Base-by-base conservation (phyloP, 1,140 invertebrate species). In the Drosophila varians region DNA sequence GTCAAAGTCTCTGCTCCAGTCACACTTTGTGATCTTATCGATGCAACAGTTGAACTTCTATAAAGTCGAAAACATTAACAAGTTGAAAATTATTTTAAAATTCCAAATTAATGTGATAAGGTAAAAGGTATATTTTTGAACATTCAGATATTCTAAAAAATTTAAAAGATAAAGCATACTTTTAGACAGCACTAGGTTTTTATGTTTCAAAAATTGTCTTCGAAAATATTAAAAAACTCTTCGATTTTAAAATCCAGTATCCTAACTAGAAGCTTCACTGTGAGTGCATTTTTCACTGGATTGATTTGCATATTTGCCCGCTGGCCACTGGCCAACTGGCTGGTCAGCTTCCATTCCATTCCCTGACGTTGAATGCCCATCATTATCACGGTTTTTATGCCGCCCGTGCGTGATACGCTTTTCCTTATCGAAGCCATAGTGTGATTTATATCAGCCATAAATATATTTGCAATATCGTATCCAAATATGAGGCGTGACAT, bases 311-410 rank as follows among this genome's bases (percentile, higher is more conserved):
- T 64, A 64, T 62, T 26, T 26, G 40, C 40, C 58, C 57, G 36
- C 51, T 16, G 49, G 31, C 34, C 7, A 9, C 6, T 34, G 47
- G 34, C 12, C 55, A 9, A 46, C 12, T 56, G 45, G 68, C 64
- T 40, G 53, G 43, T 26, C 38, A 66, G 64, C 38, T 38, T 53
- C 42, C 51, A 28, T 25, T 5, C 28, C 28, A 31, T 14, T 5
- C n/a, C 14, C 36, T 42, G 55, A 53, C 72, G 48, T 66, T 74
- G 48, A 61, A 16, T 57, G 54, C 40, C 47, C 43, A 61, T 34
- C 77, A 76, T 76, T 82, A 69, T 58, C 57, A 82, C 61, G 45
- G 40, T 43, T 36, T 77, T 83, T 65, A 83, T 70, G 47, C 47
- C 34, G 36, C 3, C 40, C 31, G 49, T 77, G 78, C 74, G 78